phyloP scores from a whole-genome alignment of 2,797 vertebrate genomes.

The Siniperca undulata region DNA sequence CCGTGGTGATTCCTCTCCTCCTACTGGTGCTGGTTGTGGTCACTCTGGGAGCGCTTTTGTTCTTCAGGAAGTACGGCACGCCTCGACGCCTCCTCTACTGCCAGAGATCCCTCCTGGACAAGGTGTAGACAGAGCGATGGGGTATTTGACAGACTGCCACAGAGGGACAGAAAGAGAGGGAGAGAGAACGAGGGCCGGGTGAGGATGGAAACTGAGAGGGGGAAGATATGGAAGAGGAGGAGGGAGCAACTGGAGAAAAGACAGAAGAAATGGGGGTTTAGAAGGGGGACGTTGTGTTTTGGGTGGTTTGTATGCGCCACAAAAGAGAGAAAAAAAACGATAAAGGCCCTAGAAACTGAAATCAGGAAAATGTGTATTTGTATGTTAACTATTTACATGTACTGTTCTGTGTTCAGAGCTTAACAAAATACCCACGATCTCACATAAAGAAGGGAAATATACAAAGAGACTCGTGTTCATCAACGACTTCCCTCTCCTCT shows the following conservation, averaged over 20 bases:
- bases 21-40: constrained; percentile 89
- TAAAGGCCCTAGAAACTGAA: constrained; percentile 72
- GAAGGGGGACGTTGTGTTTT: constrained; percentile 31
- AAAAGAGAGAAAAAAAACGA: constrained; percentile 45
- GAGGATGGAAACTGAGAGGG: constrained; percentile 46
- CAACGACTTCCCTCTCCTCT: constrained; percentile 53
- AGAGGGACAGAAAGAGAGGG: constrained; percentile 65
- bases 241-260: constrained; percentile 43
- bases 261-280: constrained; percentile 33
- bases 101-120: constrained; percentile 90
- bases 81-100: constrained; percentile 94
- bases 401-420: constrained; percentile 70
- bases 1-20: constrained; percentile 89
- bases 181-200: constrained; percentile 46
- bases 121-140: constrained; percentile 80
- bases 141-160: constrained; percentile 66
- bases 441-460: constrained; percentile 55
- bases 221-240: constrained; percentile 31
- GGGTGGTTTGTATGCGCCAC: constrained; percentile 74
- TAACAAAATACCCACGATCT: constrained; percentile 51
- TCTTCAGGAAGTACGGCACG: constrained; percentile 92
- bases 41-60: constrained; percentile 88
- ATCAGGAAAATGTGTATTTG: constrained; percentile 84
- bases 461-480: constrained; percentile 53
- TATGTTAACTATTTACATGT: constrained; percentile 79